Base-by-base conservation (phyloP, 1,140 invertebrate species). In the Pectinophora gossypiella region DNA sequence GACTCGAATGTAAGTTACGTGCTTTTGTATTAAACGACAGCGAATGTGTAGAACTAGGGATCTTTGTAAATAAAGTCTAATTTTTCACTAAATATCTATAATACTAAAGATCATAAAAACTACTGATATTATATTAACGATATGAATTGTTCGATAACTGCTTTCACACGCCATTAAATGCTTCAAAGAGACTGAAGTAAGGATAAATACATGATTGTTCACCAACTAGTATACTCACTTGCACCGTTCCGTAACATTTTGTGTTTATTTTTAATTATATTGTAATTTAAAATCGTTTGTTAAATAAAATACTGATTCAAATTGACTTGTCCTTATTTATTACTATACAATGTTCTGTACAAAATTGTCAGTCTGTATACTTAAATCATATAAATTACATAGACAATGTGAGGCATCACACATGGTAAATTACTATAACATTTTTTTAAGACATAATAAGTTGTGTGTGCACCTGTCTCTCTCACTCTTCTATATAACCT, bases 141-240 rank as follows among this genome's bases (percentile, higher is more conserved):
- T n/a, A n/a, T n/a, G n/a, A n/a, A n/a, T n/a, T n/a, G n/a, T 23
- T 5, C 22, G 22, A 32, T 32, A 40, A 1, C 36, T 18, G 36
- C 36, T 40, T 40, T 18, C 16, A 40, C 38, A 42, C 15, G 7
- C 35, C 2, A 9, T 35, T 45, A 56, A 69, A 68, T 64, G 64
- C 68, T 75, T 68, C 50, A 64, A 70, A 56, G 72, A 76, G 75
- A 78, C 75, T 78, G 75, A 78, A 61, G 68, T 71, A 66, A 77
- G 63, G 63, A 65, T 46, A 47, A 32, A 22, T 19, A 48, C 15
- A 40, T 10, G n/a, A 16, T 40, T 10, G 36, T 40, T 40, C 36
- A 40, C 36, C 3, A 64, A 61, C 51, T 67, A 61, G 74, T 35
- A 72, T 73, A 74, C 48, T 68, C 71, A 61, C 55, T 38, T 61